Conservation (phyloP, 2,888 invertebrate species). For the Abscondita cerata region DNA sequence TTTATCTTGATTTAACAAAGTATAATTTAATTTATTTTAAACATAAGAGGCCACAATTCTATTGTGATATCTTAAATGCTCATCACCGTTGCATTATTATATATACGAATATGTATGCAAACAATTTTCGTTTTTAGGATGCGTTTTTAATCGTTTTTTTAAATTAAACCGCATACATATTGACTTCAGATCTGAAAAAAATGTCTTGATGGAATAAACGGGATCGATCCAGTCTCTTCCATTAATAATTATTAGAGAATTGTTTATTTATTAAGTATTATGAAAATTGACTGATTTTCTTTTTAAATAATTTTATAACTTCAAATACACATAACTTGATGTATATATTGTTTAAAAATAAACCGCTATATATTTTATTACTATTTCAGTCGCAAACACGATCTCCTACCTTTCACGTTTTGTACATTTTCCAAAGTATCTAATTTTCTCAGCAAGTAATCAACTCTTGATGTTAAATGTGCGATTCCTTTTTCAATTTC, state of each 20-base stretch:
- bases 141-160: not conserved
- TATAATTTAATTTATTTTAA: not conserved
- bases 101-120: not conserved
- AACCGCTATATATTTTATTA: conserved; percentile 24
- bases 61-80: conserved; percentile 57
- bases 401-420: not conserved
- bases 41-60: conserved; percentile 23
- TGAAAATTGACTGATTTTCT: conserved; percentile 34
- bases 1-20: not conserved
- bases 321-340: conserved; percentile 14
- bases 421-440: conserved; percentile 42
- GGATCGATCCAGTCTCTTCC: conserved; percentile 10
- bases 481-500: conserved; percentile 46
- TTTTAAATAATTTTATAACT: conserved; percentile 40
- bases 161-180: not conserved
- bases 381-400: not conserved
- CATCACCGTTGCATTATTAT: conserved; percentile 27
- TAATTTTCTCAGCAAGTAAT: conserved; percentile 45
- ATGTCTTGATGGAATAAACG: not conserved
- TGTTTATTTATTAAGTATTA: conserved; percentile 29
- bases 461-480: conserved; percentile 43
- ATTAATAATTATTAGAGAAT: conserved; percentile 11
- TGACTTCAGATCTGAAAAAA: not conserved
- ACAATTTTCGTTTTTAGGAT: not conserved
- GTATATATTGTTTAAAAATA: conserved; percentile 15